Percentiles rank a stretch among this genome's conserved stretches.
These are phyloP conservation scores for Oreotrochilus melanogaster DNA, from an alignment of 2,113 vertebrate genomes.

Conservation along the genomic window DNA sequence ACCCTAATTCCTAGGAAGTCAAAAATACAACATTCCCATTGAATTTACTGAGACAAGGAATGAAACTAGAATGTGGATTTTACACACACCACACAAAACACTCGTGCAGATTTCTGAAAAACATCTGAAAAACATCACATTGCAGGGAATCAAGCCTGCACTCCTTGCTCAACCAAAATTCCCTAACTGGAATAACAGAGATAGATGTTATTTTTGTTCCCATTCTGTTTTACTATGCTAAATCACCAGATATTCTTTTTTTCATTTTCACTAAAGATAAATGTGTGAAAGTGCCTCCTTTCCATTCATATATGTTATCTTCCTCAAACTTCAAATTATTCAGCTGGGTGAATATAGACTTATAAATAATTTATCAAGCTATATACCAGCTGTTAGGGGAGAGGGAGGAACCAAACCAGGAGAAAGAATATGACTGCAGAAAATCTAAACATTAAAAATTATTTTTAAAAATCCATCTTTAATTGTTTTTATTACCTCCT, in stretches of 20 bases:
- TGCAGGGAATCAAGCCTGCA: conserved; percentile 21
- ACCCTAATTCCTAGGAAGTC: neutral
- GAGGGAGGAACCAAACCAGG: neutral
- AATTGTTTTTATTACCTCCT: conserved; percentile 87
- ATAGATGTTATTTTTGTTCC: conserved; percentile 34
- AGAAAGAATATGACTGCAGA: conserved; percentile 38
- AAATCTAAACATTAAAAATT: conserved; percentile 21
- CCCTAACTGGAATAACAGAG: conserved; percentile 22
- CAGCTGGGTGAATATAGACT: conserved; percentile 27
- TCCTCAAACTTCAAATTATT: conserved; percentile 55
- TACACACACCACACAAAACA: neutral
- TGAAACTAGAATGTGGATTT: neutral
- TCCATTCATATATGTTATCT: conserved; percentile 64
- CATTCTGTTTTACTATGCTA: conserved; percentile 26
- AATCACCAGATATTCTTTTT: conserved; percentile 7
- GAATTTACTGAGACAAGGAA: neutral
- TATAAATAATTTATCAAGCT: conserved; percentile 64
- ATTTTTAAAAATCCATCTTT: conserved; percentile 14
- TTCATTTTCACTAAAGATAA: conserved; percentile 39
- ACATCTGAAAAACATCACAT: neutral
- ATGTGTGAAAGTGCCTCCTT: conserved; percentile 55
- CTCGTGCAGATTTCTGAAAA: neutral
- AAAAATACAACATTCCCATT: neutral
- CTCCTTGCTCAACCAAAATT: conserved; percentile 13
- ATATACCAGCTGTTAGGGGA: conserved; percentile 14